Conservation (phyloP, 2,888 invertebrate genomes). For the Dicyrtoma fusca region DNA sequence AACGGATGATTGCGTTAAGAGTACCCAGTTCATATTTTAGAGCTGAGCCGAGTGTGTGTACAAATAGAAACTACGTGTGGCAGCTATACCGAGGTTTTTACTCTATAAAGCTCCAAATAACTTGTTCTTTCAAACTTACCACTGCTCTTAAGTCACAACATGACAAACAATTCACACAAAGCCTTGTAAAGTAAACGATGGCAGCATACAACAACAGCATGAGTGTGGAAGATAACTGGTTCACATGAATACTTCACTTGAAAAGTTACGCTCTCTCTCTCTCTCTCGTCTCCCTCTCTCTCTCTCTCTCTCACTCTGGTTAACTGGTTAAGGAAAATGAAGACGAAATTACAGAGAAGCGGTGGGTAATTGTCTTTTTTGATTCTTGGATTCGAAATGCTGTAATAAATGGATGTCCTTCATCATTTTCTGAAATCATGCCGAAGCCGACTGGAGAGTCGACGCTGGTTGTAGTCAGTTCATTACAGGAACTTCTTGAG, state of each 20-base stretch:
- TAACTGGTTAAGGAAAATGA: conserved; percentile 44
- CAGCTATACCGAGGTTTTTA: too few species aligned
- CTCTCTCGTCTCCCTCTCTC: background rate
- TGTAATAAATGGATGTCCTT: conserved; percentile 46
- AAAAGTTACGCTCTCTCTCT: conserved; percentile 18
- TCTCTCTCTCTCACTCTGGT: background rate
- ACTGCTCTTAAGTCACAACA: too few species aligned
- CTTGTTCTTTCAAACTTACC: too few species aligned
- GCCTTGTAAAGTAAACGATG: too few species aligned
- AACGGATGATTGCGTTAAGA: too few species aligned
- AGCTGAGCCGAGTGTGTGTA: too few species aligned
- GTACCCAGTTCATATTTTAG: too few species aligned
- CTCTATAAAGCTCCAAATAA: too few species aligned
- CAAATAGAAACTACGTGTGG: too few species aligned
- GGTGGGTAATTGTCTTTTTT: conserved; percentile 44
- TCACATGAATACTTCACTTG: conserved; percentile 25
- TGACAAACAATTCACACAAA: too few species aligned
- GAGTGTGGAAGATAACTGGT: conserved; percentile 8
- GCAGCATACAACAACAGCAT: too few species aligned
- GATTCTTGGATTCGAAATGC: conserved; percentile 42
- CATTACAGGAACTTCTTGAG: conserved; percentile 38
- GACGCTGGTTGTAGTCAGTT: conserved; percentile 25
- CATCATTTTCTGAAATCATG: conserved; percentile 45
- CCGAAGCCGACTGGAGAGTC: conserved; percentile 35
- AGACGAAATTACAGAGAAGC: conserved; percentile 45